These are phyloP conservation scores for Mobula birostris DNA, from an alignment of 2,113 vertebrate genomes.

Conservation along the genomic window DNA sequence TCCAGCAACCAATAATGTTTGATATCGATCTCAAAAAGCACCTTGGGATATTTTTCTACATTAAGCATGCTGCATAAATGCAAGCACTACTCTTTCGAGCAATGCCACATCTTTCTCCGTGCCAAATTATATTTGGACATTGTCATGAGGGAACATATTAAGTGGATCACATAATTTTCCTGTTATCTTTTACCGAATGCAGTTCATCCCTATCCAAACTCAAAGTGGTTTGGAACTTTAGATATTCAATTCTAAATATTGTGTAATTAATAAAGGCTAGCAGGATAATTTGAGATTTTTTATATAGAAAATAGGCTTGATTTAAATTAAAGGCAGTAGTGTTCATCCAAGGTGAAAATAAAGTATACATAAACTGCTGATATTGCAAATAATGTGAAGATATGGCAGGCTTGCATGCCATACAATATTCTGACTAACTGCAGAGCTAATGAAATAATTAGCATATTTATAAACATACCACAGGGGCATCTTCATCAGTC, in stretches of 20 bases:
- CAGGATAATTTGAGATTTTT: too few relatives aligned
- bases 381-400: background rate
- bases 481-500: conserved; percentile 71
- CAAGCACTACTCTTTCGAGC: background rate
- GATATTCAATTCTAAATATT: too few relatives aligned
- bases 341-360: background rate
- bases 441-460: background rate
- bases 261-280: too few relatives aligned
- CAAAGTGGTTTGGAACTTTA: background rate
- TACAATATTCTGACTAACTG: background rate
- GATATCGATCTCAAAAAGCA: too few relatives aligned
- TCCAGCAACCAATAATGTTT: too few relatives aligned
- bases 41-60: too few relatives aligned
- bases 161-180: background rate
- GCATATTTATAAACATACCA: conserved; percentile 59
- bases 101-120: background rate
- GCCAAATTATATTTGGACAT: background rate
- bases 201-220: background rate
- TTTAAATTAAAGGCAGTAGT: too few relatives aligned
- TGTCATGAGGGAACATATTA: background rate
- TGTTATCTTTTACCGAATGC: background rate
- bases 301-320: too few relatives aligned
- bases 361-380: background rate
- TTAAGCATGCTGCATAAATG: too few relatives aligned
- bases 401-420: background rate